Percentiles rank a stretch among this genome's conserved stretches.
These are phyloP conservation scores for Centrocercus urophasianus DNA, from an alignment of 2,113 vertebrate genomes.

Conservation along the genomic window DNA sequence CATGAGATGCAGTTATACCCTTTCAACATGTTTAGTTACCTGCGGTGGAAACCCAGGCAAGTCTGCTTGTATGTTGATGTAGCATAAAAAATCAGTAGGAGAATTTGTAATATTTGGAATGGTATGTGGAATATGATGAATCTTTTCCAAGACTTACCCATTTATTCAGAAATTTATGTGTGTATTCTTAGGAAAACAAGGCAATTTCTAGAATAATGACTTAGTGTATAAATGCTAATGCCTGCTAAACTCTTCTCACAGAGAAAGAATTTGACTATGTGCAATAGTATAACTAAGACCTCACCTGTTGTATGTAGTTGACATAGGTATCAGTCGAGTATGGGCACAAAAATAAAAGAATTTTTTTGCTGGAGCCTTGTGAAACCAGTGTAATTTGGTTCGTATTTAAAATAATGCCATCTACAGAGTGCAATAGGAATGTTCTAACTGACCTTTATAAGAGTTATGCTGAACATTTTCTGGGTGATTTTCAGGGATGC, in stretches of 20 bases:
- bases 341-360: background rate
- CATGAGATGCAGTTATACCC: rapidly evolving
- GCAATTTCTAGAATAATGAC: background rate
- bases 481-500: background rate
- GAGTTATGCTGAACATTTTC: background rate
- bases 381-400: background rate
- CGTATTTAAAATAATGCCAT: background rate
- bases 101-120: background rate
- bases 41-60: background rate
- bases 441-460: background rate
- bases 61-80: background rate
- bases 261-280: background rate
- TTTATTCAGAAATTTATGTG: background rate
- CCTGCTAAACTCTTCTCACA: background rate
- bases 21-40: background rate
- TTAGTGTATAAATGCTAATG: background rate
- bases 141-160: background rate
- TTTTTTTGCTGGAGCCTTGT: background rate
- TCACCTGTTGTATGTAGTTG: background rate
- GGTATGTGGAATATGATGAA: background rate
- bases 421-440: background rate
- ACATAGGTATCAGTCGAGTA: background rate
- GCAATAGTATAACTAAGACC: background rate
- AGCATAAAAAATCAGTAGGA: background rate
- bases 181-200: background rate